Evolutionary conservation across 2,888 invertebrate species (phyloP), one percentile per base, ranked within the genome.

Genomic region (Drosophila pseudotakahashii): DNA sequence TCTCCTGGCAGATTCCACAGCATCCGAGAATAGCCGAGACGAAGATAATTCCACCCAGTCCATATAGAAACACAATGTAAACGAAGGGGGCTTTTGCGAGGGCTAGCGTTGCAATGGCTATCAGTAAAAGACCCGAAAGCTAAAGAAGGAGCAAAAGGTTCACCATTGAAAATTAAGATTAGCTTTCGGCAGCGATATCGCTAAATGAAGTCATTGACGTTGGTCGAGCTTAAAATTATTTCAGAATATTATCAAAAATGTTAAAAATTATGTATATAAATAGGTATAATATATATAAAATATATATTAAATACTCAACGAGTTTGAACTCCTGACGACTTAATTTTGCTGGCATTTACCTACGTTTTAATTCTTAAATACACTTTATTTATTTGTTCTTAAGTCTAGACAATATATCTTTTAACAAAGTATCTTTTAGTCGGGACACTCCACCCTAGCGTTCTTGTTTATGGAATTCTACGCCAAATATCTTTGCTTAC

Each of bases 1-100:
- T 82, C 76, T 90, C 82, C 70, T 77, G 77, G 19, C 88, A 90
- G 68, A 90, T 85, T 53, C 88, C 90, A 55, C 88, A 88, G 73
- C 85, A 90, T 54, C 90, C 90, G 64, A 90, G 75, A 60, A 90
- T 73, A 19, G 90, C 75, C 10, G 80, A 76, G 14, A 77, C 66
- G 50, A 90, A 78, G 55, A 79, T 67, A 30, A 90, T 47, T n/a
- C 80, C 81, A 14, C 89, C 90, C 39, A 89, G 48, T 14, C 81
- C 73, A 52, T 77, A 86, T 57, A 89, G 60, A 70, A 82, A 88
- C 34, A 71, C 72, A 37, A 85, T 75, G 50, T 79, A 89, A 4
- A 73, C 59, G 7, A 74, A 57, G 9, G 89, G 89, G 39, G 81
- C 82, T 16, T 76, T 73, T 16, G 73, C 62, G 48, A 88, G 63